Evolutionary conservation across 2,888 invertebrate genomes (phyloP).

Genomic region (Muscina levida): DNA sequence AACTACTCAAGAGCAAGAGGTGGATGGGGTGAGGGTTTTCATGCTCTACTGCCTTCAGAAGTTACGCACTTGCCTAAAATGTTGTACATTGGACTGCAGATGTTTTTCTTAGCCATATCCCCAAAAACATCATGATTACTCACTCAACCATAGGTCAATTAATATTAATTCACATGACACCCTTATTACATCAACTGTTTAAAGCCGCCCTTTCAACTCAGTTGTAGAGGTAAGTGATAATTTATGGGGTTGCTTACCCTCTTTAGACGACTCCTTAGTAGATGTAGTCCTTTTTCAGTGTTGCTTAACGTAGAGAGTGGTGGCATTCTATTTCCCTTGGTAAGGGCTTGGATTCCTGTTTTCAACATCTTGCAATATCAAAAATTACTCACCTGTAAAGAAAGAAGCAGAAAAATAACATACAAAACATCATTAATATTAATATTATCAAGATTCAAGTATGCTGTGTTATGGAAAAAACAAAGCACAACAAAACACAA

Average conservation of each 20-base stretch:
- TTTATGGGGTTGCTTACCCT: background rate
- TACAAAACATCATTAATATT: background rate
- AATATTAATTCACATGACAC: background rate
- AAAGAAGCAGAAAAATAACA: conserved; percentile 33
- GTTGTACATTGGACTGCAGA: no score
- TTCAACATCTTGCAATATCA: background rate
- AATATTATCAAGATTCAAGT: conserved; percentile 27
- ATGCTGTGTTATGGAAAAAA: background rate
- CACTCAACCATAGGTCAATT: no score
- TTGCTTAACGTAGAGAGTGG: background rate
- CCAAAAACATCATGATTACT: no score
- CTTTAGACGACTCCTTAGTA: background rate
- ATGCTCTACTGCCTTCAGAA: no score
- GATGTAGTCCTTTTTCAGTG: background rate
- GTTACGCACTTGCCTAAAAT: no score
- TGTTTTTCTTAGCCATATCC: no score
- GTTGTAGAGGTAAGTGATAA: no score
- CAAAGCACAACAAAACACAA: background rate
- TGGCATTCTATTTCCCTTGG: background rate
- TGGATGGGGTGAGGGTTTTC: no score
- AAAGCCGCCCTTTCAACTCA: no score
- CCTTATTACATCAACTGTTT: background rate
- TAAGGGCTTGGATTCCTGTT: background rate
- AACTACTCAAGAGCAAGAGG: no score
- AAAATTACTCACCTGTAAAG: conserved; percentile 59